Evolutionary conservation across 1,140 invertebrate genomes (phyloP).

Genomic region (Zaprionus capensis): DNA sequence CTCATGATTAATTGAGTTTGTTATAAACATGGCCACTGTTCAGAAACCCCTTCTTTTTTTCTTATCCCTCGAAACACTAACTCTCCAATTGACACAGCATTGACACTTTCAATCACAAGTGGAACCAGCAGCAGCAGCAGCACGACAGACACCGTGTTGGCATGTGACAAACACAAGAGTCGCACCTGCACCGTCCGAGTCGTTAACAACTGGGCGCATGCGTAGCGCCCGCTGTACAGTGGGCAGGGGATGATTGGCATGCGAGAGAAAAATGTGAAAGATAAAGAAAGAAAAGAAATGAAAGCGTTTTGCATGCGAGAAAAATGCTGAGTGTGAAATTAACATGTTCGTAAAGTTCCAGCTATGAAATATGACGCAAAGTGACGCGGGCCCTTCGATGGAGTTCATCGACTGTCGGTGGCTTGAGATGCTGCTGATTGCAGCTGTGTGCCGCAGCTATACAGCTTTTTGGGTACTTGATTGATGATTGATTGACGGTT

Average conservation of each 20-base stretch:
- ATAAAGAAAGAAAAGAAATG: conserved; percentile 42
- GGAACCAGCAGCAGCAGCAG: conserved; percentile 1
- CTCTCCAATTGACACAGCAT: conserved; percentile 36
- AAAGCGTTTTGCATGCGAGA: conserved; percentile 69
- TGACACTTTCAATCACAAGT: conserved; percentile 52
- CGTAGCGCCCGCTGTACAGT: conserved; percentile 37
- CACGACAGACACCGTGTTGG: conserved; percentile 42
- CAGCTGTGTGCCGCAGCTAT: conserved; percentile 5
- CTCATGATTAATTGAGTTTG: conserved; percentile 43
- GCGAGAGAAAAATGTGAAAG: background rate
- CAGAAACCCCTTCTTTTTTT: background rate
- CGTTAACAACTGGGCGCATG: conserved; percentile 52
- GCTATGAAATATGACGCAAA: conserved; percentile 41
- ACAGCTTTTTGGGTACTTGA: conserved; percentile 51
- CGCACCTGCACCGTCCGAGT: conserved; percentile 29
- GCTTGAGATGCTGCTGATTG: conserved; percentile 36
- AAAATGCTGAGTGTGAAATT: conserved; percentile 63
- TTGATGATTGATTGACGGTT: conserved; percentile 79
- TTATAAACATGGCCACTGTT: conserved; percentile 20
- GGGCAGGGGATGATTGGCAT: conserved; percentile 16
- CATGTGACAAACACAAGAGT: conserved; percentile 54
- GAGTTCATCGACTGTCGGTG: conserved; percentile 52
- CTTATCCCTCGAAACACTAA: conserved; percentile 28
- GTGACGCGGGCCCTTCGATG: conserved; percentile 35
- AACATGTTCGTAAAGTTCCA: conserved; percentile 56